Evolutionary conservation across 1,140 invertebrate genomes (phyloP), one percentile per base, ranked within the genome.

Genomic region (Liolophura sinensis): DNA sequence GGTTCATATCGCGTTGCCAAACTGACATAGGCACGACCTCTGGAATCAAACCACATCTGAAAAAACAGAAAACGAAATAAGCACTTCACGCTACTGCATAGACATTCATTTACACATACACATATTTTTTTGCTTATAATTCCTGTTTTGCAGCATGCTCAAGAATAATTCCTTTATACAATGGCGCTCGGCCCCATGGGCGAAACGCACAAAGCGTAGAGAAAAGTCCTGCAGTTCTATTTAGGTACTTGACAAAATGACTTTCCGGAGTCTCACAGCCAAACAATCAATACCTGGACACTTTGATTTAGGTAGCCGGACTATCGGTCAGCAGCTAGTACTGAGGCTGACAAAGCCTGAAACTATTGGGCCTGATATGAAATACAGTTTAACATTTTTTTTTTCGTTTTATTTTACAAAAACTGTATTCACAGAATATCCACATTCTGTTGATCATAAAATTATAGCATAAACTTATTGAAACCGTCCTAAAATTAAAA

Each of bases 31-130:
- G 76, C 78, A 62, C 78, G 62, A 9, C 78, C 78, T 52, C 60
- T 71, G 14, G 76, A 69, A 66, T 79, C 78, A 73, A 78, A 79
- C 78, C 78, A 79, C 72, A 78, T 77, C 77, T 78, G 75, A 27
- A 40, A 57, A 56, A 20, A 25, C 40, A 62, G 50, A 54, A 3
- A 27, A 6, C 24, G 24, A 57, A 63, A 46, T 51, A 50, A 63
- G 48, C 60, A 68, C 52, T 40, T 57, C 40, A 24, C 54, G 24
- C 22, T 50, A 50, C 22, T 20, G 18, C 24, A n/a, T 61, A 50
- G 58, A 18, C 63, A 24, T 27, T 58, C 57, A 20, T 50, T 59
- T 15, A 15, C 14, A 22, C 47, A 62, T 16, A 46, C n/a, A 25
- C 51, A 22, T 27, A 52, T 18, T 48, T 57, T 24, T 62, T 22